These are phyloP conservation scores for Trichomycterus rosablanca DNA, from an alignment of 2,113 vertebrate genomes.

Conservation along the genomic window DNA sequence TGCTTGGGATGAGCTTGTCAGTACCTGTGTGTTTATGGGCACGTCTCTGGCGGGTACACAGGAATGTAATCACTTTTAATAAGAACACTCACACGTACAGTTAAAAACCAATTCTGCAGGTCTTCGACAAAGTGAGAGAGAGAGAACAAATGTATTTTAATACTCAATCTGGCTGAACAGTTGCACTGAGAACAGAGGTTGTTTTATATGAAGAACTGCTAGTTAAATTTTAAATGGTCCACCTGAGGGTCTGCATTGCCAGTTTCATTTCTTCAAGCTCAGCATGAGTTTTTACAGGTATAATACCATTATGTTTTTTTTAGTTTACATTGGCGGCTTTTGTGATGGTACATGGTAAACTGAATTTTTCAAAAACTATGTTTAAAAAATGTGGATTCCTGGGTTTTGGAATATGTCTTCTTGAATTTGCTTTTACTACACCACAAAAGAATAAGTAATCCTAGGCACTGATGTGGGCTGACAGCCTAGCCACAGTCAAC, in stretches of 20 bases:
- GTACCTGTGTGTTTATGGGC: slow-evolving; percentile 31
- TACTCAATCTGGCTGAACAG: background rate
- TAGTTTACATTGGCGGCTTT: too few species aligned
- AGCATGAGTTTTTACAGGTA: too few species aligned
- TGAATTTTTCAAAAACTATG: too few species aligned
- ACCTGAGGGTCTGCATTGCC: background rate
- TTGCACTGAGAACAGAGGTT: background rate
- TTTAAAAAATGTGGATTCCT: too few species aligned
- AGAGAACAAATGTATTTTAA: background rate
- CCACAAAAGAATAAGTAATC: too few species aligned
- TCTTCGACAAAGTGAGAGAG: background rate
- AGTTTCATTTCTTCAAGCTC: background rate
- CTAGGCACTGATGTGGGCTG: too few species aligned
- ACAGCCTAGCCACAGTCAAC: too few species aligned
- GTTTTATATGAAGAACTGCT: background rate
- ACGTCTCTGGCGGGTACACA: slow-evolving; percentile 3
- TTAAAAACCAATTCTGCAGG: background rate
- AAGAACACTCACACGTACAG: slow-evolving; percentile 8
- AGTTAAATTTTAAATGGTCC: background rate
- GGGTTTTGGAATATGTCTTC: too few species aligned
- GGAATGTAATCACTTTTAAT: slow-evolving; percentile 39
- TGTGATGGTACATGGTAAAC: too few species aligned
- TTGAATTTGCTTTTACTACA: too few species aligned
- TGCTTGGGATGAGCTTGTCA: slow-evolving; percentile 22
- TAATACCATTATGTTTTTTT: too few species aligned